Evolutionary conservation across 2,888 invertebrate genomes (phyloP), one percentile per base, ranked within the genome.

Genomic region (Heliconius aoede): DNA sequence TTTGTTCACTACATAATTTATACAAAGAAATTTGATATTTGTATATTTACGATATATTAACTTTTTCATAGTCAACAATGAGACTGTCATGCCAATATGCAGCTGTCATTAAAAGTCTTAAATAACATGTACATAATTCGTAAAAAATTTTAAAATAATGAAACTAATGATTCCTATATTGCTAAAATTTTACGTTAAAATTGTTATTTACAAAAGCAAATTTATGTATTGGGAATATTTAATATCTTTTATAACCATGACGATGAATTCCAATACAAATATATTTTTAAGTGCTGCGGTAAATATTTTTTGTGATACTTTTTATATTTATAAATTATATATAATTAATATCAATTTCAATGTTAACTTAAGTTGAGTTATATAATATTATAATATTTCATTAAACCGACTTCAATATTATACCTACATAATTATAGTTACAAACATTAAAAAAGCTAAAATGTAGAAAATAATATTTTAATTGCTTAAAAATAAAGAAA

Each of bases 201-300:
- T 86, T 81, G 84, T 84, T 75, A 80, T 82, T 51, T 76, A 84
- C 46, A 85, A 86, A 77, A 85, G 80, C 76, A 82, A 82, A 76
- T 85, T 81, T 40, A 89, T 90, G 88, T 84, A 84, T 80, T 90
- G 88, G 88, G 87, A 88, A 82, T 82, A 87, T 67, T 86, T 87
- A 76, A 69, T 90, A 21, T 84, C 86, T 4, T 81, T 87, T 55
- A 65, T 88, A 68, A 83, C 85, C 5, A 81, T 90, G 68, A 81
- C 83, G 58, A 78, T 89, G 76, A 86, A 89, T 73, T 85, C 85
- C 84, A 71, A 85, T 85, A 74, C 77, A 86, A 76, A 83, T 80
- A 79, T 83, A 85, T 85, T 88, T 78, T 85, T 85, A 79, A 86
- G 88, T 71, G 80, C 85, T 13, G 83, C 85, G 90, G 91, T 91